A percentile compares a stretch with the other conserved stretches of the same genome.
Evolutionary conservation across 1,140 invertebrate genomes (phyloP).

Genomic region (Laupala kohalensis): DNA sequence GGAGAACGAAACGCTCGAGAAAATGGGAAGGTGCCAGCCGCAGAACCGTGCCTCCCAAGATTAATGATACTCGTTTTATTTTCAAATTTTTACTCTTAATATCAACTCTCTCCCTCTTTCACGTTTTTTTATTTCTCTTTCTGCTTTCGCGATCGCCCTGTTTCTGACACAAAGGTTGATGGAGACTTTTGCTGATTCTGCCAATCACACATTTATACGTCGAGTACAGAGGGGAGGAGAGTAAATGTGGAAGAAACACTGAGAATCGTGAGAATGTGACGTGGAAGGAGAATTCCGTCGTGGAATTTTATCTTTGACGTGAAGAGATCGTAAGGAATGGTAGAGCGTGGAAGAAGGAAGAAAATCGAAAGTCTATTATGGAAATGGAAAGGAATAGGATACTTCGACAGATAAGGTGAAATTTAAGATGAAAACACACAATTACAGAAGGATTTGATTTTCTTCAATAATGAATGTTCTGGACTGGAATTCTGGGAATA

Average conservation of each 20-base stretch:
- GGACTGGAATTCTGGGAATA: no score
- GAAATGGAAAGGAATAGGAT: conserved; percentile 1
- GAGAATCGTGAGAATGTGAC: not conserved
- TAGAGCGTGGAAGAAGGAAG: not conserved
- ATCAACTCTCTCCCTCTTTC: not conserved
- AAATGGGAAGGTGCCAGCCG: not conserved
- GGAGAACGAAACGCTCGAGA: not conserved
- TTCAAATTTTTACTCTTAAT: conserved; percentile 1
- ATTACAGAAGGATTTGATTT: not conserved
- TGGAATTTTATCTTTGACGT: no score
- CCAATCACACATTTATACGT: conserved; percentile 4
- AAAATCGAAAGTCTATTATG: conserved; percentile 6
- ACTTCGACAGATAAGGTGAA: conserved; percentile 3
- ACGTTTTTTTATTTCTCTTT: not conserved
- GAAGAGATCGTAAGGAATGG: not conserved
- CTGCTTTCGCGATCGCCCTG: not conserved
- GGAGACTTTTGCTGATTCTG: conserved; percentile 3
- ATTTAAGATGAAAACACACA: conserved; percentile 1
- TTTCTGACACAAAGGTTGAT: conserved; percentile 1
- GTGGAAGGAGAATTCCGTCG: not conserved
- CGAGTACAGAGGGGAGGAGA: not conserved
- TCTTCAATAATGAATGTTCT: not conserved
- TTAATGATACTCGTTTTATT: conserved; percentile 4
- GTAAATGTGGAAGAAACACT: not conserved
- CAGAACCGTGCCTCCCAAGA: not conserved